Percentiles rank a stretch among this genome's conserved stretches.
phyloP scores from a whole-genome alignment of 2,888 invertebrate species.

The Pemphredon lugubris region DNA sequence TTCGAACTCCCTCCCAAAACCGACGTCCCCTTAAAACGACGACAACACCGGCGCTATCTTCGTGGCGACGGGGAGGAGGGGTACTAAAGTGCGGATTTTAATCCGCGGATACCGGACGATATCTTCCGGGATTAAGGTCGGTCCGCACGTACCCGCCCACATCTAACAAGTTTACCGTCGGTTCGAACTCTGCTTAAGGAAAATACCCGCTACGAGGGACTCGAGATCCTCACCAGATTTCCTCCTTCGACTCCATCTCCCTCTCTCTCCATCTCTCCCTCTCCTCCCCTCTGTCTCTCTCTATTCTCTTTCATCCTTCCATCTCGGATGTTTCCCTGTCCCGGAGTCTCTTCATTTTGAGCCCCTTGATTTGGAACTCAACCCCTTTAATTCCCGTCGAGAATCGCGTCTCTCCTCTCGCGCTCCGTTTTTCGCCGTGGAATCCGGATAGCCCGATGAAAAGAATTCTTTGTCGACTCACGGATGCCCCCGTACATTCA shows the following conservation, averaged over 20 bases:
- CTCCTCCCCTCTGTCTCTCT: not conserved
- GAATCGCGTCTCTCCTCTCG: not conserved
- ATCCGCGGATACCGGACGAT: conserved; percentile 76
- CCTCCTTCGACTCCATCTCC: not conserved
- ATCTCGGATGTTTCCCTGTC: not conserved
- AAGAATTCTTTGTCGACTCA: too few relatives aligned
- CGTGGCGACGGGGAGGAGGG: conserved; percentile 37
- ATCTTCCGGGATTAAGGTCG: conserved; percentile 75
- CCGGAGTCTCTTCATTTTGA: not conserved
- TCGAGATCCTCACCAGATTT: conserved; percentile 40
- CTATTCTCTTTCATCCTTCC: not conserved
- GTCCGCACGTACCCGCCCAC: conserved; percentile 53
- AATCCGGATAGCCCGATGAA: not conserved
- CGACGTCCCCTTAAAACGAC: conserved; percentile 58
- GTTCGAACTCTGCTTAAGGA: conserved; percentile 66
- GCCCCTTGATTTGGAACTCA: not conserved
- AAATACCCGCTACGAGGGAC: conserved; percentile 53
- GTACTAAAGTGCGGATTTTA: conserved; percentile 77
- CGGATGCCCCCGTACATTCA: too few relatives aligned
- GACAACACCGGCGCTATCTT: conserved; percentile 64
- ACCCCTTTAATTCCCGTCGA: too few relatives aligned
- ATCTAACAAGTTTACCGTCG: conserved; percentile 66
- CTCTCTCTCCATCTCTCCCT: not conserved
- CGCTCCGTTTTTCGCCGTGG: not conserved
- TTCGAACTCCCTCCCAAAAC: conserved; percentile 59